Base-by-base conservation (phyloP, 2,888 invertebrate species). In the Cylloceria caligata region DNA sequence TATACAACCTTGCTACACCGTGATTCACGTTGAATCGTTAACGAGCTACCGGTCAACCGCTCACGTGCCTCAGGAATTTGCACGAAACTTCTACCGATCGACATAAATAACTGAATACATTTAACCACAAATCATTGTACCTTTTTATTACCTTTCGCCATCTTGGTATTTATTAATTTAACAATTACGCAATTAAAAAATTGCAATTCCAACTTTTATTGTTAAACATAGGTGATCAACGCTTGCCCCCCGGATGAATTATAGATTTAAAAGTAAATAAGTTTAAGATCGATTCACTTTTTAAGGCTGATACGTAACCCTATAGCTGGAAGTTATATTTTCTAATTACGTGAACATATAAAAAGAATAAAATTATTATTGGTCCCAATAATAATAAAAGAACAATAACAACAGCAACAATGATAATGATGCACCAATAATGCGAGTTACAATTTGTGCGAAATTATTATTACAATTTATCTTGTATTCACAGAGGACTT, bases 11-110 rank as follows among this genome's bases (percentile, higher is more conserved):
- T 11, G 39, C 39, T 81, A 84, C 85, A 82, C 76, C 77, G 80
- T 83, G 85, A 84, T 87, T 86, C 86, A 86, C 75, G 85, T 83
- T 81, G 78, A 85, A 87, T 86, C 86, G 82, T 84, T 88, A 88
- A 88, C 86, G 84, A 86, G 85, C 85, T 80, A 84, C 83, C 80
- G 69, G 30, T 81, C 79, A 69, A 24, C 64, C 42, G 47, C 39
- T 30, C 65, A 24, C 79, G 77, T 64, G 75, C 47, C 69, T 68
- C 39, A 34, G 24, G 52, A 52, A 52, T 52, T 52, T 24, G 45
- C 13, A 3, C n/a, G 45, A 45, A 45, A 45, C 45, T 45, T 16
- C 5, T 45, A 16, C 5, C 45, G 45, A 45, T 45, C 45, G 45
- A 45, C 49, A 21, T 49, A 49, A 19, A 49, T 49, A 49, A 19